Evolutionary conservation across 1,140 invertebrate genomes (phyloP), one percentile per base, ranked within the genome.

Genomic region (Mylabris phalerata): DNA sequence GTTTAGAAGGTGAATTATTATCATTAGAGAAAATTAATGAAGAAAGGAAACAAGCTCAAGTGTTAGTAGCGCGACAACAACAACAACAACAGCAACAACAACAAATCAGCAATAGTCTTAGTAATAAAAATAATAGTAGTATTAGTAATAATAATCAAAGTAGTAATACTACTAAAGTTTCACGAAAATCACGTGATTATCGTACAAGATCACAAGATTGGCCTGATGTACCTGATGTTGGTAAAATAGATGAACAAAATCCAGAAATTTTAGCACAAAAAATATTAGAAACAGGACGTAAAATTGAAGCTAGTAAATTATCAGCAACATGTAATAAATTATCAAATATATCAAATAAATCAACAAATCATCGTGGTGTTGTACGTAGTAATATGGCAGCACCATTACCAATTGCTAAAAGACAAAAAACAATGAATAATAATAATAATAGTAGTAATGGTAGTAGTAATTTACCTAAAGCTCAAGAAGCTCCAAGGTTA

Each of bases 211-310:
- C 88, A 1, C 90, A 93, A 72, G 90, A 93, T 67, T 93, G 90
- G 90, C 90, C 91, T 0, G 89, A 92, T 62, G 88, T 94, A 25
- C 90, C 90, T 0, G 89, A 92, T 63, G 84, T 93, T 32, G 90
- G 86, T 2, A 93, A 92, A 73, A 94, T 93, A 57, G 88, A 93
- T 67, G 92, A 93, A 67, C 91, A 92, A 66, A 93, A 93, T 78
- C 92, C 90, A 0, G 91, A 93, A 74, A 83, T 93, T 43, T 73
- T 93, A 10, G 90, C 91, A 0, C 87, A 90, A 72, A 94, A 94
- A 70, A 93, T 93, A 59, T 75, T 93, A 11, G 91, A 93, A 73
- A 92, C 89, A 0, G 90, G 90, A 3, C 77, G 90, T 1, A 89
- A 92, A 73, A 89, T 93, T 47, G 90, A 93, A 72, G 89, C 89